Percentiles rank a stretch among this genome's conserved stretches.
Evolutionary conservation across 2,888 invertebrate species (phyloP).

Genomic region (Scaptomyza tumidula): DNA sequence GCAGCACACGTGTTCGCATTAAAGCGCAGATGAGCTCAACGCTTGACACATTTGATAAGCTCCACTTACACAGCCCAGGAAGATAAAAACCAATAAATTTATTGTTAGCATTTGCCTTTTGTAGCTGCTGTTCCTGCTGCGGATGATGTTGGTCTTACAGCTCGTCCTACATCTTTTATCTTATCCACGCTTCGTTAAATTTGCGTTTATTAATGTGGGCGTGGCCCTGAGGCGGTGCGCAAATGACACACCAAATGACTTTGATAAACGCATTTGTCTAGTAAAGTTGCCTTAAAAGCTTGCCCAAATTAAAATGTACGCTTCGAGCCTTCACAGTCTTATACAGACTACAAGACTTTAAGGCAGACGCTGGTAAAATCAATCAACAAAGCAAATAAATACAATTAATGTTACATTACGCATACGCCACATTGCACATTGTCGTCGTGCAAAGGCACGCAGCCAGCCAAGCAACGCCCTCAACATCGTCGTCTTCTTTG

Average conservation of each 20-base stretch:
- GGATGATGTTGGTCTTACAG: slow-evolving; percentile 17
- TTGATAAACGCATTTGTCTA: slow-evolving; percentile 74
- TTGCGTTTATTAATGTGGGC: slow-evolving; percentile 71
- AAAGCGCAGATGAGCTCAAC: slow-evolving; percentile 27
- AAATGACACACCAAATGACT: slow-evolving; percentile 66
- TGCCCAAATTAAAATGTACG: slow-evolving; percentile 41
- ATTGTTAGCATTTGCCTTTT: slow-evolving; percentile 52
- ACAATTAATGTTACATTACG: slow-evolving; percentile 74
- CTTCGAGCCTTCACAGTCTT: slow-evolving; percentile 4
- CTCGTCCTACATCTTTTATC: slow-evolving; percentile 2
- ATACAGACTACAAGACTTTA: not conserved
- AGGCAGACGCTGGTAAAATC: slow-evolving; percentile 52
- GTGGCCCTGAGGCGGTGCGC: slow-evolving; percentile 36
- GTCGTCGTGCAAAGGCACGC: slow-evolving; percentile 11
- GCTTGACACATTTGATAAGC: slow-evolving; percentile 61
- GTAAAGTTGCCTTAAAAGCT: slow-evolving; percentile 12
- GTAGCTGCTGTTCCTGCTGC: slow-evolving; percentile 20
- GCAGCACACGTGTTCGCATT: slow-evolving; percentile 21
- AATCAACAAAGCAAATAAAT: slow-evolving; percentile 76
- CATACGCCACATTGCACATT: slow-evolving; percentile 58
- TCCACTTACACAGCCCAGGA: slow-evolving; percentile 18
- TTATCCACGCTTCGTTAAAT: slow-evolving; percentile 68
- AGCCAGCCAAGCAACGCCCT: slow-evolving; percentile 9
- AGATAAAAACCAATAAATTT: slow-evolving; percentile 75
- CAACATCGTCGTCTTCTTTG: not conserved